These are phyloP conservation scores for Paramuricea clavata DNA, from an alignment of 92 coral and sea anemone genomes.

Conservation along the genomic window DNA sequence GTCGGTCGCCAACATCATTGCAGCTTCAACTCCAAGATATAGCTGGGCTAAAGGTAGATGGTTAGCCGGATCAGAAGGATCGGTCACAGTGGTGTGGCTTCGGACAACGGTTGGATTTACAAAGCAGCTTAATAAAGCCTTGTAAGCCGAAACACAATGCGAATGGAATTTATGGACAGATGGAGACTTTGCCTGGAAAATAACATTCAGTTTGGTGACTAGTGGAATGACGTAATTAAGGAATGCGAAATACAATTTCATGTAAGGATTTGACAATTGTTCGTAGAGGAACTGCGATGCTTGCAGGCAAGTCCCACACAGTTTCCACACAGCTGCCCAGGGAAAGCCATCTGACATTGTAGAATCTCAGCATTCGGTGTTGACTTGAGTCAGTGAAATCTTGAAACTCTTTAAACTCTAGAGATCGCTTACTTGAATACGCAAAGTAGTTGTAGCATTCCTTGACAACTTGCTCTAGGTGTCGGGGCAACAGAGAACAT, in stretches of 20 bases:
- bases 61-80: conserved; percentile 26
- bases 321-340: conserved; percentile 42
- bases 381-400: conserved; percentile 6
- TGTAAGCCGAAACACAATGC: conserved; percentile 23
- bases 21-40: conserved; percentile 28
- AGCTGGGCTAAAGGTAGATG: conserved; percentile 29
- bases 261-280: conserved; percentile 30
- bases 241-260: conserved; percentile 29
- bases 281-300: conserved; percentile 22
- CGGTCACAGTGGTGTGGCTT: conserved; percentile 5
- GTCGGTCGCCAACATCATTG: conserved; percentile 11
- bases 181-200: conserved; percentile 29
- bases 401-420: conserved; percentile 24
- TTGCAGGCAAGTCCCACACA: conserved; percentile 16
- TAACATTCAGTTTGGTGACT: conserved; percentile 21
- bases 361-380: conserved; percentile 30
- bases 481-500: conserved; percentile 18
- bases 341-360: conserved; percentile 39
- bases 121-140: conserved; percentile 38
- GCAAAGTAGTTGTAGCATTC: conserved; percentile 42
- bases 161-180: conserved; percentile 33
- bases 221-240: conserved; percentile 11
- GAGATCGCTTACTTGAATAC: conserved; percentile 18
- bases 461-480: conserved; percentile 25
- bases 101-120: conserved; percentile 21